Percentiles rank a stretch among this genome's conserved stretches.
phyloP scores from a whole-genome alignment of 2,888 invertebrate genomes.

The Stenolophus ochropezus region DNA sequence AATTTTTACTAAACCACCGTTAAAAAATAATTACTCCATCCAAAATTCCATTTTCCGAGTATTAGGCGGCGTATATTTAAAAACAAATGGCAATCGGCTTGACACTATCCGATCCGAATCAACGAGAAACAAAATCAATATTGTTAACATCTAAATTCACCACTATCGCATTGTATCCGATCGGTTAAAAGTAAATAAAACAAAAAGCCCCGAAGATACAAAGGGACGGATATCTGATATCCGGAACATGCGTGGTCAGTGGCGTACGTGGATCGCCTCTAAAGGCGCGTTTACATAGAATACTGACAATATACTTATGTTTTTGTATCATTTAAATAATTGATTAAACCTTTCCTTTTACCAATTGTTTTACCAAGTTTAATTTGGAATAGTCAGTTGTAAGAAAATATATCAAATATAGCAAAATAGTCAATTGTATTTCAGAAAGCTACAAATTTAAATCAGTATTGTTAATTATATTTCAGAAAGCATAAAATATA shows the following conservation, averaged over 20 bases:
- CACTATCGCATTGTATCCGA: constrained; percentile 31
- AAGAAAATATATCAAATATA: no score
- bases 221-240: constrained; percentile 28
- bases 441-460: no score
- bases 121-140: constrained; percentile 30
- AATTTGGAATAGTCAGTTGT: no score
- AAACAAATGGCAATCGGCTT: constrained; percentile 10
- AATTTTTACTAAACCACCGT: background rate
- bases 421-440: no score
- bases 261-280: constrained; percentile 1
- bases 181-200: constrained; percentile 42
- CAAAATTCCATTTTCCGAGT: constrained; percentile 9
- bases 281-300: background rate
- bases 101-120: constrained; percentile 29
- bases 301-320: background rate
- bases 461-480: no score
- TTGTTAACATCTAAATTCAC: constrained; percentile 36
- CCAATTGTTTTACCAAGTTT: no score
- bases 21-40: constrained; percentile 3
- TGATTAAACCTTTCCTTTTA: no score
- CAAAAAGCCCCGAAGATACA: background rate
- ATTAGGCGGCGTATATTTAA: constrained; percentile 11
- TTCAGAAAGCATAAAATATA: no score
- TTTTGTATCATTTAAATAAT: background rate
- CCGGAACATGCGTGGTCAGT: background rate